Percentiles rank a stretch among this genome's conserved stretches.
Conservation (phyloP, 2,888 invertebrate species). For the Cantharis rustica region DNA sequence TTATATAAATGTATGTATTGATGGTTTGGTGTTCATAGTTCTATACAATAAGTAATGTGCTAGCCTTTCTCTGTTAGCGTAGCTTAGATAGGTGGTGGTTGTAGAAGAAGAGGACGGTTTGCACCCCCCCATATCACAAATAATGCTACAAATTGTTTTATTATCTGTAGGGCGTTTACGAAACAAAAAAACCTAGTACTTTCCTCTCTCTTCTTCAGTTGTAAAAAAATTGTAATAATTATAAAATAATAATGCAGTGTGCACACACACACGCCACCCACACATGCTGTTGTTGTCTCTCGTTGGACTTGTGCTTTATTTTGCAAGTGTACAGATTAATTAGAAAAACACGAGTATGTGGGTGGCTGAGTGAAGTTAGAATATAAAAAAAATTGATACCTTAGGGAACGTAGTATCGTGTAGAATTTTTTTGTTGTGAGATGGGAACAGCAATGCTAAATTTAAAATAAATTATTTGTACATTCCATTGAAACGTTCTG, state of each 20-base stretch:
- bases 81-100: constrained; percentile 33
- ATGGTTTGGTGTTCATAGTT: constrained; percentile 38
- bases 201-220: constrained; percentile 19
- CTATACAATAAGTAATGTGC: constrained; percentile 33
- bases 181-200: constrained; percentile 19
- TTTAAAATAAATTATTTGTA: constrained; percentile 72
- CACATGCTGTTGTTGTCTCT: neutral
- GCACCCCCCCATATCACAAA: constrained; percentile 7
- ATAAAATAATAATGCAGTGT: constrained; percentile 10
- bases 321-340: constrained; percentile 17
- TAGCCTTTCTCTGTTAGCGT: constrained; percentile 39
- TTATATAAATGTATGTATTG: constrained; percentile 45
- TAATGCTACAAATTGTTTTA: constrained; percentile 10
- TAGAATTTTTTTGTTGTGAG: constrained; percentile 47
- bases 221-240: constrained; percentile 12
- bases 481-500: constrained; percentile 73
- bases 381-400: neutral
- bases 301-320: neutral
- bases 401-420: constrained; percentile 12
- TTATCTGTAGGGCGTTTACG: constrained; percentile 6
- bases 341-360: constrained; percentile 6
- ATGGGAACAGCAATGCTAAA: constrained; percentile 67
- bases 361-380: constrained; percentile 1
- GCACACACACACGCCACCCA: constrained; percentile 10
- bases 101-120: constrained; percentile 6